Percentiles rank a stretch among this genome's conserved stretches.
phyloP scores from a whole-genome alignment of 1,140 invertebrate genomes.

The Brachionus asplanchnoidis region DNA sequence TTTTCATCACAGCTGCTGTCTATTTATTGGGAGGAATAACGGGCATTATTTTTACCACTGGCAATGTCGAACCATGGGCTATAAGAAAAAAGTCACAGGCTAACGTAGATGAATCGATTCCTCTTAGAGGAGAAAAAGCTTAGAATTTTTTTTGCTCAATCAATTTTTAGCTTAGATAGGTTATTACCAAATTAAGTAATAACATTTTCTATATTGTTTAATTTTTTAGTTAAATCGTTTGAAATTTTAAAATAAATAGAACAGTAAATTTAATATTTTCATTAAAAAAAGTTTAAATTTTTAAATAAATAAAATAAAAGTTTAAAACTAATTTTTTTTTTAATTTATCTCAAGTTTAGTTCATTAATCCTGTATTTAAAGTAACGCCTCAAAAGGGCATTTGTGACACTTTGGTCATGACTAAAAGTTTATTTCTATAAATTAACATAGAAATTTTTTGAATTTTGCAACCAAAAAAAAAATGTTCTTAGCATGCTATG shows the following conservation, averaged over 20 bases:
- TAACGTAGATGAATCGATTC: constrained; percentile 2
- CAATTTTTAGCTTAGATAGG: background rate
- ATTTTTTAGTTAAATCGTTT: background rate
- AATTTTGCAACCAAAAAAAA: too few species aligned
- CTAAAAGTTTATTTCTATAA: too few species aligned
- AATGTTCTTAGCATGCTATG: too few species aligned
- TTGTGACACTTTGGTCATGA: too few species aligned
- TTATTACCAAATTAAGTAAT: background rate
- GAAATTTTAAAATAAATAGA: background rate
- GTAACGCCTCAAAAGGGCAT: too few species aligned
- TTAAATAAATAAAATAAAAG: background rate
- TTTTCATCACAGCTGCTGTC: constrained; percentile 34
- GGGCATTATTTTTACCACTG: constrained; percentile 1
- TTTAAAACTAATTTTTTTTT: too few species aligned
- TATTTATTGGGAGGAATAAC: constrained; percentile 20
- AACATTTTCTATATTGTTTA: background rate
- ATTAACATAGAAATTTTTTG: too few species aligned
- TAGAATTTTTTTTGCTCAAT: background rate
- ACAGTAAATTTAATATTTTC: background rate
- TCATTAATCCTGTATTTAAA: too few species aligned
- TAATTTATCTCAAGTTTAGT: too few species aligned
- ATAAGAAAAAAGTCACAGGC: background rate
- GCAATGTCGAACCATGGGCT: constrained; percentile 35
- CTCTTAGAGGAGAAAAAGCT: constrained; percentile 25
- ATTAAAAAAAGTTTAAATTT: background rate